Base-by-base conservation (phyloP, 2,113 vertebrate species). In the Atractosteus spatula region DNA sequence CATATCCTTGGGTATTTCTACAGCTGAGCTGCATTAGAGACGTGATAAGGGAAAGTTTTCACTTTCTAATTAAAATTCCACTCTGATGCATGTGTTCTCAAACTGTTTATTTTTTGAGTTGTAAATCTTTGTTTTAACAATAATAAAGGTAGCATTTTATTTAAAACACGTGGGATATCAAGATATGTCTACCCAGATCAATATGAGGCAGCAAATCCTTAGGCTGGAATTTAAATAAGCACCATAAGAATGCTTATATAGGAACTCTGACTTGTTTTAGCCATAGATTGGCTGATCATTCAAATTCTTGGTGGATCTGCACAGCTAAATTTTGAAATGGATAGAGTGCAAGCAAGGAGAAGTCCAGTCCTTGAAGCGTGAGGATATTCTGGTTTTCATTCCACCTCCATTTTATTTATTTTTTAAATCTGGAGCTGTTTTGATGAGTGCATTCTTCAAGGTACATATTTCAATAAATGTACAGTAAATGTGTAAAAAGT, bases 1-100 rank as follows among this genome's bases (percentile, higher is more conserved):
- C 68, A 17, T 16, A 41, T 59, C 68, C 45, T 69, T 3, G 55
- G 45, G 61, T 79, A 61, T 82, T 79, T 69, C 78, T 69, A 77
- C 78, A 79, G 73, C 80, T 79, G 76, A 78, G 70, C 62, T 66
- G 66, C 45, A 66, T 76, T 74, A 76, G 29, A 3, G 57, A 41
- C 62, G 47, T 62, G 76, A 67, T 74, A 77, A 78, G 44, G 69
- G 64, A 70, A 72, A 56, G 43, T 72, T 76, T 78, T 76, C 67
- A 74, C 68, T 51, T 66, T 65, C 68, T 72, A 71, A 77, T 77
- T 68, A 77, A 71, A 72, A 76, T 79, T 79, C 74, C 78, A 78
- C 69, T 74, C 61, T 63, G 69, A 61, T 73, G 64, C 63, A 41
- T 29, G 45, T 7, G 14, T 47, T 63, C 47, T n/a, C 29, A 45